Evolutionary conservation across 64 coral and sea anemone species (phyloP).

Genomic region (Cladopsammia gracilis): DNA sequence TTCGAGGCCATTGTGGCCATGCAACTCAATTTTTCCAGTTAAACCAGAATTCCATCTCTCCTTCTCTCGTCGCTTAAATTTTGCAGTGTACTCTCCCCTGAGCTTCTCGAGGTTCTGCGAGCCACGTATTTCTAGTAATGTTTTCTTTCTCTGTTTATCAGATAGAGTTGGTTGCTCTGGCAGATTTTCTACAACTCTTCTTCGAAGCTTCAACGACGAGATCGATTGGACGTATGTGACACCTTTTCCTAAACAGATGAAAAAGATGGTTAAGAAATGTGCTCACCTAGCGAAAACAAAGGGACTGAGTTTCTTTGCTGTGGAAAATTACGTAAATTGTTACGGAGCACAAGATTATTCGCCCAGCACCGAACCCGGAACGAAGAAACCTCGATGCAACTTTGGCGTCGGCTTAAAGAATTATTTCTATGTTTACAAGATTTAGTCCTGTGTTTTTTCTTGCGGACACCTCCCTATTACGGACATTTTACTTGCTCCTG

Average conservation of each 20-base stretch:
- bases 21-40: too few relatives aligned
- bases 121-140: too few relatives aligned
- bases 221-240: neutral
- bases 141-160: neutral
- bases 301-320: neutral
- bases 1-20: too few relatives aligned
- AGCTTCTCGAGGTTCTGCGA: neutral
- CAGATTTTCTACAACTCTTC: neutral
- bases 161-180: neutral
- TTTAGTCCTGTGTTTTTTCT: neutral
- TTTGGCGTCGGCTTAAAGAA: slow-evolving; percentile 3
- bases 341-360: neutral
- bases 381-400: neutral
- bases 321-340: slow-evolving; percentile 26
- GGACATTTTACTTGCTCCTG: too few relatives aligned
- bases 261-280: slow-evolving; percentile 3
- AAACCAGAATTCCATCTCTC: too few relatives aligned
- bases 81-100: too few relatives aligned
- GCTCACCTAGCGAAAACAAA: neutral
- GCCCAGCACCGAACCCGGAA: neutral
- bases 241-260: neutral
- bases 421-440: neutral
- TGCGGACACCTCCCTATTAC: too few relatives aligned
- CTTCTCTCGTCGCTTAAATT: too few relatives aligned
- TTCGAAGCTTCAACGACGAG: neutral